Conservation (phyloP, 1,140 invertebrate species). For the Rhopalosiphum padi region DNA sequence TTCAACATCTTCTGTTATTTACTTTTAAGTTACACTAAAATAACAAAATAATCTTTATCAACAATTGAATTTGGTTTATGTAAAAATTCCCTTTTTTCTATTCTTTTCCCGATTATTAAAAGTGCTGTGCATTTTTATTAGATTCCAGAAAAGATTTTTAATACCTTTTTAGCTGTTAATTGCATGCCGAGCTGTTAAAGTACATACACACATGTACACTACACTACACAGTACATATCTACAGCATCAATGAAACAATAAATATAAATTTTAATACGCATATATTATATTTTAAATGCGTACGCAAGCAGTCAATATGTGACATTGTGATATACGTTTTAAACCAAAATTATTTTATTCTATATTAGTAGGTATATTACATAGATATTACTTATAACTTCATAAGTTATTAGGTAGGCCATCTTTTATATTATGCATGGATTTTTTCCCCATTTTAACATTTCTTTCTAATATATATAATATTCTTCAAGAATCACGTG, state of each 20-base stretch:
- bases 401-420: background rate
- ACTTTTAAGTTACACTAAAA: too few relatives aligned
- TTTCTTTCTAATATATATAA: slow-evolving; percentile 27
- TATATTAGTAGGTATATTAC: background rate
- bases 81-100: too few relatives aligned
- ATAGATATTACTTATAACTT: too few relatives aligned
- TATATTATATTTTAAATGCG: background rate
- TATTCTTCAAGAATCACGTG: slow-evolving; percentile 47
- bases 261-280: background rate
- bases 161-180: too few relatives aligned
- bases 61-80: too few relatives aligned
- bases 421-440: background rate
- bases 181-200: too few relatives aligned
- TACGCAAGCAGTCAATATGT: background rate
- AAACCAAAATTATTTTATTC: background rate
- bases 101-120: too few relatives aligned
- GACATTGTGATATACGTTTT: background rate
- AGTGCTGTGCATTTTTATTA: too few relatives aligned
- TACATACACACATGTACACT: background rate
- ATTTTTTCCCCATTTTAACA: slow-evolving; percentile 10
- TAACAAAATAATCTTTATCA: too few relatives aligned
- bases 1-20: too few relatives aligned
- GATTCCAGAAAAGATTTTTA: too few relatives aligned
- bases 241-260: background rate
- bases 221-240: background rate